phyloP scores from a whole-genome alignment of 2,113 vertebrate species.

The Glareola pratincola region DNA sequence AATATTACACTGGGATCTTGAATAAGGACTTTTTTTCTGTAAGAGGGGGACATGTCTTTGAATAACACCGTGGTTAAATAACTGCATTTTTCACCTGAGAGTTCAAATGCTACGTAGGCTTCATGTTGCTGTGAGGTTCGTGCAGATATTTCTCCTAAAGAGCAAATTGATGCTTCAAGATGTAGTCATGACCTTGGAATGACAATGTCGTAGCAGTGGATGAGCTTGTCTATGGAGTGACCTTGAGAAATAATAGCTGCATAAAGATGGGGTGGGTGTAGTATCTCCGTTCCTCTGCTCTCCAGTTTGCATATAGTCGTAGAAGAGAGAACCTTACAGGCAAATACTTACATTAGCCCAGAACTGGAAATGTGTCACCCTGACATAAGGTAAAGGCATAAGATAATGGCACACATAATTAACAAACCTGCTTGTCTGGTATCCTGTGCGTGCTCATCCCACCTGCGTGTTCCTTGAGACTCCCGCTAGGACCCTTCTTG shows the following conservation, averaged over 20 bases:
- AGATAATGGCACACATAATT: not conserved
- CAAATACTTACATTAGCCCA: not conserved
- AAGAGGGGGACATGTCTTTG: not conserved
- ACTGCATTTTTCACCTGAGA: not conserved
- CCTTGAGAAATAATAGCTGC: not conserved
- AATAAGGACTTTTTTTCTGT: not conserved
- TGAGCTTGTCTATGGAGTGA: not conserved
- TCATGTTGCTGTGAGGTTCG: not conserved
- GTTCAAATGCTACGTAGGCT: not conserved
- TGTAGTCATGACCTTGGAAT: not conserved
- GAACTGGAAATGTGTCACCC: not conserved
- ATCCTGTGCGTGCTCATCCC: not conserved
- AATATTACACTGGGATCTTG: not conserved
- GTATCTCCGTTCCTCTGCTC: not conserved
- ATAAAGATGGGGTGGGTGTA: rapidly evolving
- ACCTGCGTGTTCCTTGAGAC: not conserved
- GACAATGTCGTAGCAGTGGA: not conserved
- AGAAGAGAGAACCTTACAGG: not conserved
- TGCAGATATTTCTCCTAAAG: not conserved
- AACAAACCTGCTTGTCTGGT: no score
- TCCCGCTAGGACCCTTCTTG: not conserved
- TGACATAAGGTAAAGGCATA: not conserved
- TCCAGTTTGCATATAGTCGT: not conserved
- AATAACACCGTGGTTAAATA: not conserved
- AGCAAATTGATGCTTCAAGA: not conserved